These are phyloP conservation scores for Drosophila triauraria DNA, from an alignment of 1,140 invertebrate genomes.

Conservation along the genomic window DNA sequence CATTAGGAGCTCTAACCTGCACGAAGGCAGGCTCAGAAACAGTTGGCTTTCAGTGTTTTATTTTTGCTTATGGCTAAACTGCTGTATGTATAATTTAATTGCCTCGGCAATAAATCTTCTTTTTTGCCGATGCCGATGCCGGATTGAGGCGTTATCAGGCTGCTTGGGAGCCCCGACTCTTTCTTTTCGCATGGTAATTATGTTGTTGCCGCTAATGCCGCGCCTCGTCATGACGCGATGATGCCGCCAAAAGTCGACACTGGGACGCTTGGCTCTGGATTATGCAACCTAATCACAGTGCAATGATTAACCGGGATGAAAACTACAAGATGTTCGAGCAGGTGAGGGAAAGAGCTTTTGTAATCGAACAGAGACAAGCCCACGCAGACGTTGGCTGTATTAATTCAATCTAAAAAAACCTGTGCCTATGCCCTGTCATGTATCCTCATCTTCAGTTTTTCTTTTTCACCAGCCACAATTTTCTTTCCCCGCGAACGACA, in stretches of 20 bases:
- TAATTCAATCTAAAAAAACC: constrained; percentile 21
- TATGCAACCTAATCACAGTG: constrained; percentile 60
- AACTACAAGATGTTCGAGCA: constrained; percentile 28
- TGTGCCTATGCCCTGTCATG: constrained; percentile 33
- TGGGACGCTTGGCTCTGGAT: constrained; percentile 27
- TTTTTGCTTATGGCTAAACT: constrained; percentile 52
- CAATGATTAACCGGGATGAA: constrained; percentile 29
- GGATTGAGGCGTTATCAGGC: constrained; percentile 56
- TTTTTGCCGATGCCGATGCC: constrained; percentile 58
- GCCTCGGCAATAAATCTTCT: constrained; percentile 70
- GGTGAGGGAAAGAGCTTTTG: constrained; percentile 19
- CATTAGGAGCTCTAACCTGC: not conserved
- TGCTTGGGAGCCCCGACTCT: constrained; percentile 30
- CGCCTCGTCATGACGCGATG: constrained; percentile 64
- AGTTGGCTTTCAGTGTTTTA: not conserved
- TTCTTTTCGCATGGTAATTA: constrained; percentile 74
- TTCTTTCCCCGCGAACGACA: constrained; percentile 29
- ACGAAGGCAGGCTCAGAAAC: not conserved
- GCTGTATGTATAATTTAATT: constrained; percentile 77
- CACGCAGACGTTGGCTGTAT: constrained; percentile 8
- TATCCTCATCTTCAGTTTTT: constrained; percentile 21
- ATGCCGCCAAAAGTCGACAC: constrained; percentile 43
- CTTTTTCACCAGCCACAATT: constrained; percentile 48
- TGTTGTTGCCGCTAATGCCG: constrained; percentile 75
- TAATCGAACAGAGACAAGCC: constrained; percentile 23